Evolutionary conservation across 2,888 invertebrate genomes (phyloP).

Genomic region (Venusia cambrica): DNA sequence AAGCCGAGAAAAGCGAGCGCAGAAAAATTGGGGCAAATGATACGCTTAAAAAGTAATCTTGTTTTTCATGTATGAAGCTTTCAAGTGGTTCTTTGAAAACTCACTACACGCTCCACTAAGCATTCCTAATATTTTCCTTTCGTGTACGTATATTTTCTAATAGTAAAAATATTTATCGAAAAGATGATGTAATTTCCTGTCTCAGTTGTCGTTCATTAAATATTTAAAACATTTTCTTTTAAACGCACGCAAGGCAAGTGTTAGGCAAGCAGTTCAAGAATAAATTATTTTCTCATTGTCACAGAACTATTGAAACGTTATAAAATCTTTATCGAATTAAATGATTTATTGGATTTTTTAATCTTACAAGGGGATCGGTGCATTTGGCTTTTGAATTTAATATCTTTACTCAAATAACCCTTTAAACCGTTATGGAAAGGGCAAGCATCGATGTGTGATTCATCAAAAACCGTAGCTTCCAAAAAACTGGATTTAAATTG

Average conservation of each 20-base stretch:
- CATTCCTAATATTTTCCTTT: conserved; percentile 41
- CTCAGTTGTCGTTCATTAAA: too few relatives aligned
- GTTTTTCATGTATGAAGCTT: conserved; percentile 35
- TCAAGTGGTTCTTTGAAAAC: conserved; percentile 38
- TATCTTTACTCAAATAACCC: conserved; percentile 24
- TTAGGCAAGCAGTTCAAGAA: too few relatives aligned
- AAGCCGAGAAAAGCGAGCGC: conserved; percentile 19
- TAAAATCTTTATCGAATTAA: conserved; percentile 2
- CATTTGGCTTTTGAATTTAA: conserved; percentile 12
- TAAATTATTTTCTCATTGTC: too few relatives aligned
- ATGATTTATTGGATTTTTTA: neutral
- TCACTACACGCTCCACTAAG: conserved; percentile 40
- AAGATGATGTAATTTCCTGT: too few relatives aligned
- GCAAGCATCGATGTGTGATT: conserved; percentile 30
- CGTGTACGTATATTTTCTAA: conserved; percentile 21
- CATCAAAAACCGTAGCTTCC: conserved; percentile 25
- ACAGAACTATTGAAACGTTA: too few relatives aligned
- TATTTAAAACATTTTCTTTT: too few relatives aligned
- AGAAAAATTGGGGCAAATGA: conserved; percentile 25
- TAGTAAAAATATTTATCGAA: conserved; percentile 13
- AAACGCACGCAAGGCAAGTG: too few relatives aligned
- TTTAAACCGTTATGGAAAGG: conserved; percentile 38
- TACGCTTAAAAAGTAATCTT: conserved; percentile 35
- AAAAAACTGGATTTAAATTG: conserved; percentile 17
- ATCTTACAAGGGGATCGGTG: conserved; percentile 1